A percentile compares a stretch with the other conserved stretches of the same genome.
Conservation (phyloP, 2,797 vertebrate species). For the Sarcoramphus papa region DNA sequence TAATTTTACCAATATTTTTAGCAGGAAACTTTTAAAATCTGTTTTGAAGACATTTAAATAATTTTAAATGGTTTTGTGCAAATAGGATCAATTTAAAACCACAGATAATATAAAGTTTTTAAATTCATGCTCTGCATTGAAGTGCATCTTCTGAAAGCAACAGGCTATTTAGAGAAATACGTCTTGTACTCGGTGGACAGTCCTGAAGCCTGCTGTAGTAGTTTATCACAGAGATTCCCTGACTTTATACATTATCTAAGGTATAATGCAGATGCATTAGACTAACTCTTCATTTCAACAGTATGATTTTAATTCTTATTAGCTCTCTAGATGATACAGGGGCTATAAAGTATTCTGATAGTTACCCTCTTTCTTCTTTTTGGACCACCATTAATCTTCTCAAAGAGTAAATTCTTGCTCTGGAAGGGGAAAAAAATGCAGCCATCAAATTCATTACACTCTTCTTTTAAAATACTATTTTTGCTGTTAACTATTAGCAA, state of each 20-base stretch:
- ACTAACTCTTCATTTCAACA: background rate
- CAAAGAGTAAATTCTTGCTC: constrained; percentile 94
- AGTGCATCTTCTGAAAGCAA: background rate
- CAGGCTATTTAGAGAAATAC: background rate
- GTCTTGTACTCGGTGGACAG: background rate
- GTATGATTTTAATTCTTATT: background rate
- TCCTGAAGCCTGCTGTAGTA: background rate
- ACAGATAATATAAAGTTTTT: background rate
- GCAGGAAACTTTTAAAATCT: background rate
- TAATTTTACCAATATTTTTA: background rate
- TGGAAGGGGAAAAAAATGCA: constrained; percentile 64
- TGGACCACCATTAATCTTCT: constrained; percentile 88
- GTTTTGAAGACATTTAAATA: background rate
- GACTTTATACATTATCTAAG: background rate
- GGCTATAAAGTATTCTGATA: background rate
- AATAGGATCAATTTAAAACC: background rate
- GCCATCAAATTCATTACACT: constrained; percentile 33
- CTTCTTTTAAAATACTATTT: constrained; percentile 42
- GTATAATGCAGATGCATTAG: background rate
- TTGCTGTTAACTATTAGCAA: constrained; percentile 47
- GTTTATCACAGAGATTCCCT: background rate
- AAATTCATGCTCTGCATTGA: background rate
- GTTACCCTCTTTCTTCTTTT: constrained; percentile 93
- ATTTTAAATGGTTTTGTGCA: background rate
- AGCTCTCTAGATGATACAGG: background rate